Percentiles rank a stretch among this genome's conserved stretches.
Conservation (phyloP, 1,140 invertebrate genomes). For the Drosophila grimshawi region DNA sequence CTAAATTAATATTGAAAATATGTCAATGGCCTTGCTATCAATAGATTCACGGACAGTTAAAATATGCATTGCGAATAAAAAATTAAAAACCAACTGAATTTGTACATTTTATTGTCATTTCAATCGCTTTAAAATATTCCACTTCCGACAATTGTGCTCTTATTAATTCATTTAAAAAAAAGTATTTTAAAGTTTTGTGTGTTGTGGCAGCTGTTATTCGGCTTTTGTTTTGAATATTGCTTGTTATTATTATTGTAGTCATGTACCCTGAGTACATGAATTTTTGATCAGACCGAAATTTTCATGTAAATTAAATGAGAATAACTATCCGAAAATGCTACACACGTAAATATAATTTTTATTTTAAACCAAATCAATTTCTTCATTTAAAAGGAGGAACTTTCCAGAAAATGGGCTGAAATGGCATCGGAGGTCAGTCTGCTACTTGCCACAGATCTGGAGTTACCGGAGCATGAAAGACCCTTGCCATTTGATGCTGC, state of each 20-base stretch:
- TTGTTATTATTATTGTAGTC: not conserved
- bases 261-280: not conserved
- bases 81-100: constrained; percentile 5
- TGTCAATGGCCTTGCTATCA: constrained; percentile 55
- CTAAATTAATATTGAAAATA: constrained; percentile 32
- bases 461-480: constrained; percentile 87
- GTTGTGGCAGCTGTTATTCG: not conserved
- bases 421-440: constrained; percentile 89
- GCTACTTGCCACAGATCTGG: constrained; percentile 86
- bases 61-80: constrained; percentile 69
- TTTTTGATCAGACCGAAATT: too few species aligned
- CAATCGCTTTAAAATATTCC: constrained; percentile 36
- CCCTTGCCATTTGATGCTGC: constrained; percentile 93
- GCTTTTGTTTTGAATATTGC: not conserved
- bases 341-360: too few species aligned
- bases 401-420: constrained; percentile 90
- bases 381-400: constrained; percentile 75
- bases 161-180: constrained; percentile 8
- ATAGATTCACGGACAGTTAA: constrained; percentile 53
- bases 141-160: constrained; percentile 20
- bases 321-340: too few species aligned
- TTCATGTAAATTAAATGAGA: too few species aligned
- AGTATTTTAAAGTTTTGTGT: constrained; percentile 3
- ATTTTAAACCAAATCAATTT: not conserved
- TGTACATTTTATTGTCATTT: constrained; percentile 43